Percentiles rank a stretch among this genome's conserved stretches.
These are phyloP conservation scores for Pteropus rufus DNA, from an alignment of 2,797 vertebrate species.

Conservation along the genomic window DNA sequence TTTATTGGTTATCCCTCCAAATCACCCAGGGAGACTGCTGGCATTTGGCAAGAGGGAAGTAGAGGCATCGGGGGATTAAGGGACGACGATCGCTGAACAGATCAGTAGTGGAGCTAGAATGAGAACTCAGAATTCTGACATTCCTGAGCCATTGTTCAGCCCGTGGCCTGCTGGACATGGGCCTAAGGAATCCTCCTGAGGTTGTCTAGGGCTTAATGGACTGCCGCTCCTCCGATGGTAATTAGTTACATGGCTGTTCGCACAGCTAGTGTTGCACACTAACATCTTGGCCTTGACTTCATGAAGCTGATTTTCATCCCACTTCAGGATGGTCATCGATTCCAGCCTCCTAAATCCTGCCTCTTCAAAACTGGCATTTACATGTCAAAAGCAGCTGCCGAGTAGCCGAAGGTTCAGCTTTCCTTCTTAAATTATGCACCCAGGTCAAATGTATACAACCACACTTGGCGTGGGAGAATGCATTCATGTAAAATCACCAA, in stretches of 20 bases:
- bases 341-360: slow-evolving; percentile 1
- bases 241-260: slow-evolving; percentile 53
- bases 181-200: slow-evolving; percentile 30
- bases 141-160: slow-evolving; percentile 61
- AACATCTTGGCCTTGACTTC: slow-evolving; percentile 43
- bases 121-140: slow-evolving; percentile 52
- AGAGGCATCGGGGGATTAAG: slow-evolving; percentile 35
- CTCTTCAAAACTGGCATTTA: not conserved
- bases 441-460: not conserved
- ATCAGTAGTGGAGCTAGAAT: not conserved
- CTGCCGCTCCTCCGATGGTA: not conserved
- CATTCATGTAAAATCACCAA: not conserved
- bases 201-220: slow-evolving; percentile 40
- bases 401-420: not conserved
- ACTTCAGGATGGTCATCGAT: not conserved
- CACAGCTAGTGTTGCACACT: not conserved
- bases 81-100: not conserved
- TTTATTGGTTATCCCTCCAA: slow-evolving; percentile 52
- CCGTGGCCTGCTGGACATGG: not conserved
- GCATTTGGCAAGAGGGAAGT: slow-evolving; percentile 58
- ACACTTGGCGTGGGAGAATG: not conserved
- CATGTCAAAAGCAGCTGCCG: not conserved
- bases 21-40: slow-evolving; percentile 61
- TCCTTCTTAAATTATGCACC: not conserved
- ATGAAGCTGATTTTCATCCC: not conserved